Evolutionary conservation across 1,140 invertebrate species (phyloP).

Genomic region (Drosophila auraria): DNA sequence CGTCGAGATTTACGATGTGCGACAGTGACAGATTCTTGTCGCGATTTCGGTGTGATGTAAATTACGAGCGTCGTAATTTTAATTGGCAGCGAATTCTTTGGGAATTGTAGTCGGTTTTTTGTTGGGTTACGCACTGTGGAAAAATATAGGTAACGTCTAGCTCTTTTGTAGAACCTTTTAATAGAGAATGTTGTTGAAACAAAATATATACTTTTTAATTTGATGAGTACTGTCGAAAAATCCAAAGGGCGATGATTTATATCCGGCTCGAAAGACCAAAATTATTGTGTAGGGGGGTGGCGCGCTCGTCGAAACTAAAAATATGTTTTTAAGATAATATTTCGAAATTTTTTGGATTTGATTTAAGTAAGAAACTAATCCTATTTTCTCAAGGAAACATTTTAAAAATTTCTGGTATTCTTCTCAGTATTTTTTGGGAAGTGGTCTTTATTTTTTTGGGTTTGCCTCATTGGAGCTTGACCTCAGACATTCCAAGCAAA

Average conservation of each 20-base stretch:
- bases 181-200: no score
- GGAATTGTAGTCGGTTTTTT: constrained; percentile 35
- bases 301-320: no score
- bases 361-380: not conserved
- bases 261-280: no score
- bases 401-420: not conserved
- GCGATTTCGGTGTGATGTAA: constrained; percentile 46
- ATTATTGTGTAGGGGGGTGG: no score
- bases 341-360: not conserved
- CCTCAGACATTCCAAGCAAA: constrained; percentile 28
- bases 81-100: constrained; percentile 50
- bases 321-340: not conserved
- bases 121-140: not conserved
- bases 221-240: no score
- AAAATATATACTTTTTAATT: no score
- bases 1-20: constrained; percentile 39
- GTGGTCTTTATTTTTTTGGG: not conserved
- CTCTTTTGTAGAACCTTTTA: no score
- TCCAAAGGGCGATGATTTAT: no score
- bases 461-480: constrained; percentile 27
- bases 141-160: not conserved
- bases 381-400: not conserved
- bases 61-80: constrained; percentile 48
- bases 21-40: constrained; percentile 50
- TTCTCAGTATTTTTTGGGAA: not conserved